Evolutionary conservation across 2,888 invertebrate genomes (phyloP), one percentile per base, ranked within the genome.

Genomic region (Tyria jacobaeae): DNA sequence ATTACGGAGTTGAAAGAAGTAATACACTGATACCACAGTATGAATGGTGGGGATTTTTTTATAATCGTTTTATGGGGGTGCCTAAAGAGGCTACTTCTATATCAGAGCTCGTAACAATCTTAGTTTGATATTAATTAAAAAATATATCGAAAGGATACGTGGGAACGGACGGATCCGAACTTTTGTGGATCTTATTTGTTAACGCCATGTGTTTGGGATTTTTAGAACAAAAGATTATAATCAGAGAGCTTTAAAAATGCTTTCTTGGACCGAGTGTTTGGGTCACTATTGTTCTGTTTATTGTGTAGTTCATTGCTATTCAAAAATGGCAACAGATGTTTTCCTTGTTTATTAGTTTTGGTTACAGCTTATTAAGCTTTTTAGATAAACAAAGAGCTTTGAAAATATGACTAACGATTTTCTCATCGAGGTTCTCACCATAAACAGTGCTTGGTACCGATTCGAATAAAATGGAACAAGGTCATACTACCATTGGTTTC

Each of bases 11-110:
- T 82, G 84, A 86, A 87, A 83, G 81, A 81, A 79, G 81, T 82
- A 82, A 86, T 84, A 83, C 83, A 86, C 83, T 82, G 86, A 87
- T 88, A 88, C 79, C 84, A 80, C 79, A 76, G 79, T 80, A 79
- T 84, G 83, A 85, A 86, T 84, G 85, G 80, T 73, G 80, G 75
- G 84, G 88, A 86, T 89, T 86, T 89, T 90, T 91, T 88, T 89
- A 89, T 92, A 91, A 93, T 92, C 89, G 92, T 90, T 93, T 92
- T 92, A 93, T 87, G 87, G 87, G 89, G 90, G 88, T 88, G 82
- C 83, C 84, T 84, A 85, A 88, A 88, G 83, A 88, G 84, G 88
- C 85, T 88, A 86, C 92, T 89, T 86, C 89, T 84, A 91, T 91
- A 90, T 90, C 89, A 76, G 86, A 82, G 81, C 79, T 81, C 78